Conservation (phyloP, 2,888 invertebrate genomes). For the Acronicta leporina region DNA sequence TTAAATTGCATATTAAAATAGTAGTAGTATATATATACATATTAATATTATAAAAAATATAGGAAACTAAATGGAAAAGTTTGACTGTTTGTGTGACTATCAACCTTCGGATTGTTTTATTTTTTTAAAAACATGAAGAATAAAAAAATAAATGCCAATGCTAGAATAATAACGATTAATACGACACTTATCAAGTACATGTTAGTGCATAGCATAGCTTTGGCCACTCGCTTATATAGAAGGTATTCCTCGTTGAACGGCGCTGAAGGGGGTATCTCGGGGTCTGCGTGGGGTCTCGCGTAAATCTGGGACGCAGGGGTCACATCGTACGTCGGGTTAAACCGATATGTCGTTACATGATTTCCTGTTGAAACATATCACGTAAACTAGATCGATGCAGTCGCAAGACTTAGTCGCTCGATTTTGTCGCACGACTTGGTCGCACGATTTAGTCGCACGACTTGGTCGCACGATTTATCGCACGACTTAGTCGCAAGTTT, state of each 20-base stretch:
- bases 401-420: background rate
- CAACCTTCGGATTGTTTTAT: background rate
- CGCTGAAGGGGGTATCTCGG: conserved; percentile 26
- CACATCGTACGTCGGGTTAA: conserved; percentile 13
- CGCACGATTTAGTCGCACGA: too few relatives aligned
- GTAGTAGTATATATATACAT: too few relatives aligned
- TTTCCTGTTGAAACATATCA: conserved; percentile 14
- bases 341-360: conserved; percentile 7
- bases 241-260: conserved; percentile 37
- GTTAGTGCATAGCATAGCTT: conserved; percentile 29
- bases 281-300: conserved; percentile 9
- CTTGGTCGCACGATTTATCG: background rate
- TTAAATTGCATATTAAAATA: too few relatives aligned
- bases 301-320: background rate
- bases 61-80: too few relatives aligned
- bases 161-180: background rate
- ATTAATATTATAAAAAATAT: too few relatives aligned
- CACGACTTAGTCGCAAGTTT: background rate
- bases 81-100: too few relatives aligned
- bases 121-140: conserved; percentile 17
- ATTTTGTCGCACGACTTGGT: background rate
- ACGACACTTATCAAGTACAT: conserved; percentile 23
- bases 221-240: conserved; percentile 1
- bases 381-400: background rate
- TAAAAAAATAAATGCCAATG: conserved; percentile 21